Evolutionary conservation across 1,140 invertebrate species (phyloP).

Genomic region (Tigriopus japonicus): DNA sequence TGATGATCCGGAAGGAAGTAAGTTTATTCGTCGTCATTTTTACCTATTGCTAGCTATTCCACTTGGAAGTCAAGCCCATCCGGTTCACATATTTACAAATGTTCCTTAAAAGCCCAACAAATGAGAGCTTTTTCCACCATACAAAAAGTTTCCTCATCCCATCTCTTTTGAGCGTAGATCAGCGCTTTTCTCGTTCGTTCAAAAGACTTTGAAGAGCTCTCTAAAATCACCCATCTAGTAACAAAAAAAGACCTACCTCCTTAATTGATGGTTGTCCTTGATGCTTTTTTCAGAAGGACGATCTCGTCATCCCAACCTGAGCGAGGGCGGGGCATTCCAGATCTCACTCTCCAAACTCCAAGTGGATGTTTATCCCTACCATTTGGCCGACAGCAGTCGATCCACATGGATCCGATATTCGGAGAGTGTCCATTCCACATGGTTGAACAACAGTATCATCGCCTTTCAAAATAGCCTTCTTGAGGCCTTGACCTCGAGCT

Average conservation of each 20-base stretch:
- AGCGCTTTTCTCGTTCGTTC: too few relatives aligned
- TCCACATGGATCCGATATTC: constrained; percentile 46
- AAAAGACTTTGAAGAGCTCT: too few relatives aligned
- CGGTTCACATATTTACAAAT: not conserved
- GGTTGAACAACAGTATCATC: constrained; percentile 1
- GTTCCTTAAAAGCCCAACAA: not conserved
- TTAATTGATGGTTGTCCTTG: too few relatives aligned
- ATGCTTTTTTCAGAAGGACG: constrained; percentile 47
- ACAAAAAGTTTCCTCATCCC: too few relatives aligned
- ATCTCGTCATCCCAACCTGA: constrained; percentile 57
- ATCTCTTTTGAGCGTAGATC: too few relatives aligned
- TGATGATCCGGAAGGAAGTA: constrained; percentile 62
- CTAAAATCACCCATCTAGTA: not conserved
- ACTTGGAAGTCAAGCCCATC: too few relatives aligned
- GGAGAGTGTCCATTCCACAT: not conserved
- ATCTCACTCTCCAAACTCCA: constrained; percentile 64
- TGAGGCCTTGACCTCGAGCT: not conserved
- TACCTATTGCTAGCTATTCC: too few relatives aligned
- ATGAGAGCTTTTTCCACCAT: too few relatives aligned
- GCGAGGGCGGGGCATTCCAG: constrained; percentile 82
- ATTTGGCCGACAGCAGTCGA: constrained; percentile 63
- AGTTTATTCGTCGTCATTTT: not conserved
- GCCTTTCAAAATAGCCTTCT: not conserved
- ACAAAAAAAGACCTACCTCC: too few relatives aligned
- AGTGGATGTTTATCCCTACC: constrained; percentile 91